phyloP scores from a whole-genome alignment of 2,888 invertebrate genomes.

The Tupiocoris notatus region DNA sequence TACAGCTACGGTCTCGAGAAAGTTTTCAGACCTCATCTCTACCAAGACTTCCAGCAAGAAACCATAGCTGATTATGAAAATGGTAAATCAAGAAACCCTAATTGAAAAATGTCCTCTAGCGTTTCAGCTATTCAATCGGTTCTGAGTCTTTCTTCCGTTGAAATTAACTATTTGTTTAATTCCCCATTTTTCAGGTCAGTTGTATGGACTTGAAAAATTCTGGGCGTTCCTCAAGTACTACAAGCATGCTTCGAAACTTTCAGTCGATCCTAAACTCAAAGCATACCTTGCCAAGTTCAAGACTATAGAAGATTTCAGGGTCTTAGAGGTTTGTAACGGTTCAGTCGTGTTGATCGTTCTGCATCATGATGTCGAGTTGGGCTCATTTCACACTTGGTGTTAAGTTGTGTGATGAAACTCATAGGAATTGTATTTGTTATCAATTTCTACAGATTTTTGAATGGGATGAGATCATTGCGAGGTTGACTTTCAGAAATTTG shows the following conservation, averaged over 20 bases:
- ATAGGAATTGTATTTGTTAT: too few species aligned
- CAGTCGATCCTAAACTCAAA: constrained; percentile 70
- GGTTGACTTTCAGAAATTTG: too few species aligned
- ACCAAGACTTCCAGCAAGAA: constrained; percentile 93
- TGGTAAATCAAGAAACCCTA: constrained; percentile 58
- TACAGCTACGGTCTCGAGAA: constrained; percentile 97
- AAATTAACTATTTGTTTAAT: not conserved
- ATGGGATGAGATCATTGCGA: too few species aligned
- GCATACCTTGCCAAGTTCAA: constrained; percentile 76
- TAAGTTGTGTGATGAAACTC: too few species aligned
- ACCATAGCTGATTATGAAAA: constrained; percentile 85
- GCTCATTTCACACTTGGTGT: too few species aligned
- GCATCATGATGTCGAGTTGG: too few species aligned
- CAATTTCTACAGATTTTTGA: too few species aligned
- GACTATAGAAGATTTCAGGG: constrained; percentile 85
- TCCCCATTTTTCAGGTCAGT: constrained; percentile 66
- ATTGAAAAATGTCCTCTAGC: too few species aligned
- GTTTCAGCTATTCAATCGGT: too few species aligned
- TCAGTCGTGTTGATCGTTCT: too few species aligned
- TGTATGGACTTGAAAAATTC: constrained; percentile 98
- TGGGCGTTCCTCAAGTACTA: constrained; percentile 99
- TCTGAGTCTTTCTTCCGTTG: not conserved
- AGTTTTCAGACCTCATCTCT: constrained; percentile 92
- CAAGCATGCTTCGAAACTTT: constrained; percentile 72
- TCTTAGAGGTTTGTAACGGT: constrained; percentile 67